These are phyloP conservation scores for Hydropsyche tenuis DNA, from an alignment of 1,140 invertebrate species.

Conservation along the genomic window DNA sequence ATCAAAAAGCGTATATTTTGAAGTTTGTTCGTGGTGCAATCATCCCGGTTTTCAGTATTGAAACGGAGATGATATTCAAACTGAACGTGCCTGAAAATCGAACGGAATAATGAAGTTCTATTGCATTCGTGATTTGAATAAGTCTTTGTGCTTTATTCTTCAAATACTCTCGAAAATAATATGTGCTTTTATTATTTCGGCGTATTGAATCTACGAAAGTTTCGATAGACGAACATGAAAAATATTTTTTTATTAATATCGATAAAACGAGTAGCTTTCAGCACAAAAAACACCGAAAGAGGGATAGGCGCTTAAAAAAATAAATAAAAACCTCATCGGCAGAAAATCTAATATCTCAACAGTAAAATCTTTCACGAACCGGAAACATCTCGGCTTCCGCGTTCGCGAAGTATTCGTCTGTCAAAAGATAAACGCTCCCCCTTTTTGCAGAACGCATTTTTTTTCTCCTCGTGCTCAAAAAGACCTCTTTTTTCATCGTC, in stretches of 20 bases:
- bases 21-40: constrained; percentile 4
- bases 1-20: not conserved
- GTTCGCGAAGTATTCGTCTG: not conserved
- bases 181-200: too few species aligned
- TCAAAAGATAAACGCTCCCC: constrained; percentile 16
- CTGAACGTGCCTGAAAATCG: not conserved
- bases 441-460: constrained; percentile 16
- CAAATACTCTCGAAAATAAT: too few species aligned
- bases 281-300: not conserved
- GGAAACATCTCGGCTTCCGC: constrained; percentile 9
- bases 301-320: not conserved
- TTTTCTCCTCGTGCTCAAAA: not conserved
- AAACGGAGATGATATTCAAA: constrained; percentile 1
- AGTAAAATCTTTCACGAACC: not conserved
- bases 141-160: too few species aligned
- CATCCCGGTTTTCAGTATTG: not conserved
- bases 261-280: not conserved
- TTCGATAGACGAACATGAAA: too few species aligned
- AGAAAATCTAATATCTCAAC: constrained; percentile 7
- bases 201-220: too few species aligned
- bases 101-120: not conserved
- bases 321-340: not conserved
- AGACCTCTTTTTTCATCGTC: constrained; percentile 19
- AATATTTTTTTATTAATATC: not conserved
- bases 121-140: constrained; percentile 10